Conservation (phyloP, 2,888 invertebrate species). For the Dicroscelio sp. region DNA sequence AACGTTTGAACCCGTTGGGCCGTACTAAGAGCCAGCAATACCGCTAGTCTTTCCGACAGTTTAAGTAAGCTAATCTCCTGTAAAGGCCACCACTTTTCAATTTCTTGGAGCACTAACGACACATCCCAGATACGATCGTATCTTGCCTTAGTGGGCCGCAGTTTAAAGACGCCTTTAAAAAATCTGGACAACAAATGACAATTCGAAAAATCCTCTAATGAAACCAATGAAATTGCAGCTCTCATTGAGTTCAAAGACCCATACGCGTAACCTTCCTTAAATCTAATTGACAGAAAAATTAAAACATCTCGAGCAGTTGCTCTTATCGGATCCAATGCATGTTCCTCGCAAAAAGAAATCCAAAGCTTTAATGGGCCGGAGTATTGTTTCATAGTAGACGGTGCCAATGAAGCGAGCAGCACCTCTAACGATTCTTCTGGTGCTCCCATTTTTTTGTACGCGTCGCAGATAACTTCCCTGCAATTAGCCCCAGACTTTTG, state of each 20-base stretch:
- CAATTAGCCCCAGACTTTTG: constrained; percentile 61
- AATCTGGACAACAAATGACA: neutral
- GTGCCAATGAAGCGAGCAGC: neutral
- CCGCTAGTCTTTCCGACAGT: neutral
- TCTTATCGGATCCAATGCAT: neutral
- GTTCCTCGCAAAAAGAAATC: neutral
- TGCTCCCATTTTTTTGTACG: neutral
- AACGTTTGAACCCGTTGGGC: constrained; percentile 37
- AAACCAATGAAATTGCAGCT: neutral
- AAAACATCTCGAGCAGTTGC: neutral
- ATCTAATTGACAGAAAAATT: neutral
- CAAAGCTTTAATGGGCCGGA: neutral
- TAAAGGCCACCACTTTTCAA: neutral
- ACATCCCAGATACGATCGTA: neutral
- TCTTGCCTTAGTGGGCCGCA: neutral
- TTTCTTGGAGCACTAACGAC: neutral
- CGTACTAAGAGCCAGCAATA: constrained; percentile 28
- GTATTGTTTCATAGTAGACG: neutral
- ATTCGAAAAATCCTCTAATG: neutral
- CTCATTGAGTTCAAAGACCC: neutral
- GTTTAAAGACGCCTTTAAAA: constrained; percentile 11
- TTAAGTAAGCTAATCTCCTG: neutral
- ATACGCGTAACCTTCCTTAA: neutral
- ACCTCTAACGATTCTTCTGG: constrained; percentile 9
- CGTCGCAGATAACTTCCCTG: constrained; percentile 48